Conservation (phyloP, 2,797 vertebrate genomes). For the Pachyuromys duprasi region DNA sequence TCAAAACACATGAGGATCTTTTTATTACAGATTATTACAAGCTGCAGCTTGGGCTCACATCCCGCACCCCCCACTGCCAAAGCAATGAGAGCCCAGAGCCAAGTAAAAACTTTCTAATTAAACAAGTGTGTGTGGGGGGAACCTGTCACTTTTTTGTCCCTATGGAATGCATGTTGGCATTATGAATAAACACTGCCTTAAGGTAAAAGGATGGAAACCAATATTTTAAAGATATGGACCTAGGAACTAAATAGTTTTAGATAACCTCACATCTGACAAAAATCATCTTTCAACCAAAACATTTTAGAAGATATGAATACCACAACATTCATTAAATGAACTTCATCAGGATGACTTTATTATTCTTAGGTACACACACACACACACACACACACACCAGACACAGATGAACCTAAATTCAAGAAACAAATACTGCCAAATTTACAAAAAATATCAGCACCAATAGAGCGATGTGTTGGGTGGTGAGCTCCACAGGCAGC, state of each 20-base stretch:
- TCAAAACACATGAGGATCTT: too few species aligned
- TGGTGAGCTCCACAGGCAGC: neutral
- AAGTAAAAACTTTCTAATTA: neutral
- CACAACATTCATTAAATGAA: neutral
- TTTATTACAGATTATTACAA: too few species aligned
- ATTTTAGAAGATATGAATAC: neutral
- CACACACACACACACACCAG: too few species aligned
- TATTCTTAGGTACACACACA: neutral
- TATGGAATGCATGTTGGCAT: neutral
- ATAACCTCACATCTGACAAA: neutral
- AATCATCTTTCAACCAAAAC: neutral
- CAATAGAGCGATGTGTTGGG: neutral
- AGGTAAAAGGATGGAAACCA: neutral
- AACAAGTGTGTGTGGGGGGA: too few species aligned
- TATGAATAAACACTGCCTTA: neutral
- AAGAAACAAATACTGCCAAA: neutral
- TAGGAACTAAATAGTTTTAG: neutral
- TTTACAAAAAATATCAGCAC: neutral
- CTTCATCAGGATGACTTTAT: neutral
- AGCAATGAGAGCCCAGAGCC: too few species aligned
- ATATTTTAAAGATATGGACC: neutral
- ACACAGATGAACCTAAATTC: neutral
- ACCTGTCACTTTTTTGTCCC: neutral
- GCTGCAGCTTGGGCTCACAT: too few species aligned
- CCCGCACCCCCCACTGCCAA: too few species aligned